These are phyloP conservation scores for Pristionchus arcanus DNA, from an alignment of 2,888 invertebrate species.

Conservation along the genomic window DNA sequence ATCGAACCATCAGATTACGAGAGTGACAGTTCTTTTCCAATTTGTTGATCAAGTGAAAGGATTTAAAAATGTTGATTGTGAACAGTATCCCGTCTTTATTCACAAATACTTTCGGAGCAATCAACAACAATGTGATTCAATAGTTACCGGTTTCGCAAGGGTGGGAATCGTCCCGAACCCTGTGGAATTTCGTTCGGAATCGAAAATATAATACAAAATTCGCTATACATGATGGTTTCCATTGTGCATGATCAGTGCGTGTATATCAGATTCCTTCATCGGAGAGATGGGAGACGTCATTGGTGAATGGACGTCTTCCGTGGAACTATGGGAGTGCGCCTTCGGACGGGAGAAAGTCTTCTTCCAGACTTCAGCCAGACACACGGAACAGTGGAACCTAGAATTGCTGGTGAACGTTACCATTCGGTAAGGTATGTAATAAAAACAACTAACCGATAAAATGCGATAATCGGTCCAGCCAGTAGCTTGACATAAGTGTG, in stretches of 20 bases:
- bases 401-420: background rate
- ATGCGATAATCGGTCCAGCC: slow-evolving; percentile 44
- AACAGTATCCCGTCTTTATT: slow-evolving; percentile 20
- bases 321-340: background rate
- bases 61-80: too few species aligned
- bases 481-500: slow-evolving; percentile 34
- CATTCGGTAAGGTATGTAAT: too few species aligned
- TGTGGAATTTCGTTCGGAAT: slow-evolving; percentile 46
- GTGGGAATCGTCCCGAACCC: background rate
- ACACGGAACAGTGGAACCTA: slow-evolving; percentile 83
- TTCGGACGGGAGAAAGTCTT: slow-evolving; percentile 64
- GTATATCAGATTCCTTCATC: background rate
- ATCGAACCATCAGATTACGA: too few species aligned
- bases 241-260: background rate
- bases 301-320: background rate
- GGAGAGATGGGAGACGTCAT: background rate
- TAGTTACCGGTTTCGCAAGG: slow-evolving; percentile 13
- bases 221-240: slow-evolving; percentile 34
- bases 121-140: slow-evolving; percentile 41
- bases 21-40: too few species aligned
- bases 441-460: slow-evolving; percentile 47
- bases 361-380: slow-evolving; percentile 83
- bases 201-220: background rate
- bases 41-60: too few species aligned
- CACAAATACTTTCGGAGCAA: slow-evolving; percentile 10